A percentile compares a stretch with the other conserved stretches of the same genome.
Evolutionary conservation across 2,888 invertebrate species (phyloP).

Genomic region (Galerucella pusilla): DNA sequence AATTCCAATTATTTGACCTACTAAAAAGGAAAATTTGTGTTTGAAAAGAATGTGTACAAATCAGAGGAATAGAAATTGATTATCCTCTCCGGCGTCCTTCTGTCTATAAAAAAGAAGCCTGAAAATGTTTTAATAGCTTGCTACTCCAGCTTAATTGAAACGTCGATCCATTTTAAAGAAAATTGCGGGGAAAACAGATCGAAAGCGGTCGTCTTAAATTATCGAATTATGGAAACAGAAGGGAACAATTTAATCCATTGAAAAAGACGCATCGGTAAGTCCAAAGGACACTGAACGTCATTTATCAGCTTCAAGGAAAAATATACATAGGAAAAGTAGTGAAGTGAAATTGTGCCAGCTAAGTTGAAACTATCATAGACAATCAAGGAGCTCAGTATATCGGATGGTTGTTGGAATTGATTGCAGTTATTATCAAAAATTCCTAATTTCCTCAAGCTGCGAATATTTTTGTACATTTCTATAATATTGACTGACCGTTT

Average conservation of each 20-base stretch:
- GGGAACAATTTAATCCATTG: too few species aligned
- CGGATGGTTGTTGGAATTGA: too few species aligned
- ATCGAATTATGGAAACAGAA: slow-evolving; percentile 19
- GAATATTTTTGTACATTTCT: background rate
- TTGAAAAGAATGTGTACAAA: background rate
- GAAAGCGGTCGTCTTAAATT: slow-evolving; percentile 11
- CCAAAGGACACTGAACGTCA: too few species aligned
- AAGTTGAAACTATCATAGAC: too few species aligned
- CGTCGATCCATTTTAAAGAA: background rate
- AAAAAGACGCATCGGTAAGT: too few species aligned
- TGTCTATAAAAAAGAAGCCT: background rate
- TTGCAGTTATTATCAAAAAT: background rate
- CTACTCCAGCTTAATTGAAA: background rate
- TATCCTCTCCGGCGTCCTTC: background rate
- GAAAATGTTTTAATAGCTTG: background rate
- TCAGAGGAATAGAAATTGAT: background rate
- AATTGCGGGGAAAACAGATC: slow-evolving; percentile 10
- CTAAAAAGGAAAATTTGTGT: background rate
- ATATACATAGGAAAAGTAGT: too few species aligned
- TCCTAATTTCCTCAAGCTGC: background rate
- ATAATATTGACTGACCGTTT: background rate
- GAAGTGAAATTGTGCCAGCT: too few species aligned
- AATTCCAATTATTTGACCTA: background rate
- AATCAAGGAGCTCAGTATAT: too few species aligned
- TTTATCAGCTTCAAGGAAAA: too few species aligned